Percentiles rank a stretch among this genome's conserved stretches.
Evolutionary conservation across 1,140 invertebrate genomes (phyloP).

Genomic region (Trichomalopsis sarcophagae): DNA sequence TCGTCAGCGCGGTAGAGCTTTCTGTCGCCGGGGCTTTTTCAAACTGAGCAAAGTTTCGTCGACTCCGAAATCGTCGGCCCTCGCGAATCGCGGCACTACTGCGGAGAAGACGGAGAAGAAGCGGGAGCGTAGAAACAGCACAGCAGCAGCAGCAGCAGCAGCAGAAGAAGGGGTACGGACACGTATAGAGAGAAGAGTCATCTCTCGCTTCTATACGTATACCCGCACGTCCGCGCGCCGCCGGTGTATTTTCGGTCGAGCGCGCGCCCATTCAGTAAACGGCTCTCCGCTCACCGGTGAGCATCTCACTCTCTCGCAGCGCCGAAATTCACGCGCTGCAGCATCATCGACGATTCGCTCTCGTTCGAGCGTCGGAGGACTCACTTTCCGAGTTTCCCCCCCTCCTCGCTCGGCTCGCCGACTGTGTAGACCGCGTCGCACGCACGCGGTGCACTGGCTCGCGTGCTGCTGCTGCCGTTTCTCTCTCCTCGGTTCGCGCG

Average conservation of each 20-base stretch:
- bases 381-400: not conserved
- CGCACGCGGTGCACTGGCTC: constrained; percentile 5
- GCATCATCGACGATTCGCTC: not conserved
- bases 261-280: constrained; percentile 6
- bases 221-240: constrained; percentile 40
- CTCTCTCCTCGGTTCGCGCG: not conserved
- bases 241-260: constrained; percentile 32
- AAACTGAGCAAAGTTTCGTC: too few species aligned
- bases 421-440: not conserved
- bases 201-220: constrained; percentile 10
- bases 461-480: not conserved
- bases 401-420: too few species aligned
- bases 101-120: constrained; percentile 33
- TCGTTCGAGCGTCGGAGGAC: not conserved
- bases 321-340: constrained; percentile 8
- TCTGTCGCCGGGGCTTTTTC: too few species aligned
- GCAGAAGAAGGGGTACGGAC: constrained; percentile 11
- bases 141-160: constrained; percentile 41
- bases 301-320: constrained; percentile 2
- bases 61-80: not conserved
- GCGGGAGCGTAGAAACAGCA: constrained; percentile 25
- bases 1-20: too few species aligned
- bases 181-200: constrained; percentile 9
- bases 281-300: constrained; percentile 39
- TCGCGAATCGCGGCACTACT: not conserved